These are phyloP conservation scores for Heliconius hewitsoni DNA, from an alignment of 1,140 invertebrate genomes.

Conservation along the genomic window DNA sequence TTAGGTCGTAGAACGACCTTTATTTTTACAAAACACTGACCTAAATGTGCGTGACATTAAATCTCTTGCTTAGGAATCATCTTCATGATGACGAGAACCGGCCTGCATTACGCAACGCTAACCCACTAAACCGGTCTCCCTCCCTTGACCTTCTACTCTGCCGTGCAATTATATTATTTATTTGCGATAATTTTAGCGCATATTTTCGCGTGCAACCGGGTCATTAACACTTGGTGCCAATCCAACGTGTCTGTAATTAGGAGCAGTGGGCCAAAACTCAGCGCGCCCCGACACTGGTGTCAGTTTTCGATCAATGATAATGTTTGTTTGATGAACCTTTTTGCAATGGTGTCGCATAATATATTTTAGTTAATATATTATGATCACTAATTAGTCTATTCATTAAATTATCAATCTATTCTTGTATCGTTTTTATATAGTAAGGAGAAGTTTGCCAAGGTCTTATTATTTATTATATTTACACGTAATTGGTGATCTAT, in stretches of 20 bases:
- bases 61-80: constrained; percentile 14
- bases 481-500: too few relatives aligned
- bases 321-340: not conserved
- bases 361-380: not conserved
- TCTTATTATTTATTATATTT: too few relatives aligned
- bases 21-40: constrained; percentile 16
- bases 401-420: too few relatives aligned
- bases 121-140: constrained; percentile 55
- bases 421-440: too few relatives aligned
- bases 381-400: not conserved
- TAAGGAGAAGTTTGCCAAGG: too few relatives aligned
- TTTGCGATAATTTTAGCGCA: constrained; percentile 49
- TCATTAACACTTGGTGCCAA: constrained; percentile 73
- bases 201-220: constrained; percentile 59
- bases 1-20: not conserved
- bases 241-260: constrained; percentile 70
- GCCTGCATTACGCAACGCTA: constrained; percentile 48
- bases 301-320: constrained; percentile 15
- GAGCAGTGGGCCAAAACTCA: constrained; percentile 68
- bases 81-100: constrained; percentile 36
- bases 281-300: constrained; percentile 14
- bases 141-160: constrained; percentile 65
- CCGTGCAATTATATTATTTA: constrained; percentile 50
- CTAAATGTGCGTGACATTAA: not conserved
- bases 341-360: not conserved